Base-by-base conservation (phyloP, 2,888 invertebrate genomes). In the Perdita meconis region DNA sequence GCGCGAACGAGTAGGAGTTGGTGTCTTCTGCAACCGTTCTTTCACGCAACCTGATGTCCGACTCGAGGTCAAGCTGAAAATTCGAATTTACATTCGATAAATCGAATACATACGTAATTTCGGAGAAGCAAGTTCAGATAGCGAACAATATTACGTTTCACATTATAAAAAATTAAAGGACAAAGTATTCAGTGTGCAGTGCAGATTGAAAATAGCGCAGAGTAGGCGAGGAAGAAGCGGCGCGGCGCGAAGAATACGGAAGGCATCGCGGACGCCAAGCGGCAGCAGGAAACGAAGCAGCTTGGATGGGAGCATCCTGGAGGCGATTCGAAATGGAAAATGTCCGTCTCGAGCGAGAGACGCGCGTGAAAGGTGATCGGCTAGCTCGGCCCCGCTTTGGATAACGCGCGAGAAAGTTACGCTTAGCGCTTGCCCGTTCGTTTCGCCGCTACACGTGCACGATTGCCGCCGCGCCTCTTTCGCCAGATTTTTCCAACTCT, bases 341-440 rank as follows among this genome's bases (percentile, higher is more conserved):
- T 51, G 72, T 79, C 76, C 81, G 73, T 53, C 78, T 67, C 24
- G 68, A 47, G 44, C 51, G 34, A 64, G 75, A 72, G 81, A 84
- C 82, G 82, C 80, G 80, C 84, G 87, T 87, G 88, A 87, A 87
- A 88, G 87, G 87, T 68, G 80, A 76, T 79, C 79, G 75, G 78
- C 76, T 82, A 82, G 82, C 61, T 34, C 66, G 53, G 40, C 42
- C 69, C 65, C 34, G 65, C 71, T 72, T 65, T 60, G 76, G 30
- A 64, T 75, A 70, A 80, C 68, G 55, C 77, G 66, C 80, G 82
- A 84, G 84, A 84, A 84, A 84, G 84, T 82, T 76, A 74, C 76
- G 68, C 68, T 74, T 77, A 50, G 72, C 71, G n/a, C 68, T 63
- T 64, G 70, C 69, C 72, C 56, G 65, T 55, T 59, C 69, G 59